Conservation (phyloP, 2,888 invertebrate species). For the Flexamia atlantica region DNA sequence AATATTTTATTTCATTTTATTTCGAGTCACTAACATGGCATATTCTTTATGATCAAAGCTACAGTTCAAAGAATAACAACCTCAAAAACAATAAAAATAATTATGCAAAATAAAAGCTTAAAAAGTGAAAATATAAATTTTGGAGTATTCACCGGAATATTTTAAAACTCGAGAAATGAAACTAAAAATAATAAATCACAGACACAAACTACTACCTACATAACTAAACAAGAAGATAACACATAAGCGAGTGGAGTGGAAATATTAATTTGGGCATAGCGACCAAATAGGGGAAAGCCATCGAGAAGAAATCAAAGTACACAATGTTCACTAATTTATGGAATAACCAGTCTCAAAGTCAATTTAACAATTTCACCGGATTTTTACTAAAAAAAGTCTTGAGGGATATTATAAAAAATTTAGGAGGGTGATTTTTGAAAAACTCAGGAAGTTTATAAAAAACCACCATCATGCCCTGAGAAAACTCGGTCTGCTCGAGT, state of each 20-base stretch:
- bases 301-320: background rate
- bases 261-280: conserved; percentile 60
- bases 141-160: conserved; percentile 45
- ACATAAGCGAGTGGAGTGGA: conserved; percentile 34
- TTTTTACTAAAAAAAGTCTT: too few relatives aligned
- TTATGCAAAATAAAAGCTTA: background rate
- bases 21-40: too few relatives aligned
- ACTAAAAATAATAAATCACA: conserved; percentile 54
- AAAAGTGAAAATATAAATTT: conserved; percentile 1
- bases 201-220: conserved; percentile 59
- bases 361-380: too few relatives aligned
- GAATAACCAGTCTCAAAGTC: too few relatives aligned
- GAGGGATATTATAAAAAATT: too few relatives aligned
- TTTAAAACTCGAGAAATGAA: background rate
- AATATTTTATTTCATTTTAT: too few relatives aligned
- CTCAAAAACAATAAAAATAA: background rate
- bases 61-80: too few relatives aligned
- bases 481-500: background rate
- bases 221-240: conserved; percentile 43
- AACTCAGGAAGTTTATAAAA: too few relatives aligned
- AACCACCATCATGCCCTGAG: background rate
- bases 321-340: too few relatives aligned
- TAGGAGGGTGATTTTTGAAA: too few relatives aligned
- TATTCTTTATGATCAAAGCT: too few relatives aligned
- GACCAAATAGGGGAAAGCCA: conserved; percentile 1